These are phyloP conservation scores for Chrysolina haemoptera DNA, from an alignment of 2,888 invertebrate genomes.

Conservation along the genomic window DNA sequence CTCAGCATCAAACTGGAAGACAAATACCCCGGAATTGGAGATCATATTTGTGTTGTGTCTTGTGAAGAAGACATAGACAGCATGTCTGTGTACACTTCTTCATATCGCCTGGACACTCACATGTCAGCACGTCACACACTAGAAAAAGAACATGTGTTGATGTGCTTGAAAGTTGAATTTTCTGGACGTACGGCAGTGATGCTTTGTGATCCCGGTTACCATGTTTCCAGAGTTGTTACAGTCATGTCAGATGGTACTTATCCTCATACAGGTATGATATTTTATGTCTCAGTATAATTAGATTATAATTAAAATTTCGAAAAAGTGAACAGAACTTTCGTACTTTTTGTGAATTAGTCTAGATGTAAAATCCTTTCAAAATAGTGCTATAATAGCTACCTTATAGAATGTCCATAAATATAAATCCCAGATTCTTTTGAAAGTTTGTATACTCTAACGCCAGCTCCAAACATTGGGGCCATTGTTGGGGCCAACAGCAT, in stretches of 20 bases:
- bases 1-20: constrained; percentile 74
- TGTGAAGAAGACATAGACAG: constrained; percentile 88
- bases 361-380: too few species aligned
- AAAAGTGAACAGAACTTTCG: too few species aligned
- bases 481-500: too few species aligned
- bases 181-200: constrained; percentile 83
- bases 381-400: too few species aligned
- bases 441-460: too few species aligned
- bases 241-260: constrained; percentile 89
- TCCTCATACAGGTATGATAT: constrained; percentile 83
- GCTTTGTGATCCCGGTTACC: constrained; percentile 93
- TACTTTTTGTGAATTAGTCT: too few species aligned
- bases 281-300: not conserved
- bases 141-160: constrained; percentile 92
- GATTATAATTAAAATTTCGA: not conserved
- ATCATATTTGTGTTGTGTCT: constrained; percentile 82
- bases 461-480: too few species aligned
- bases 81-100: constrained; percentile 72
- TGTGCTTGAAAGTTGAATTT: constrained; percentile 82
- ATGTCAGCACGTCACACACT: constrained; percentile 73
- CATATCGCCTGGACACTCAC: constrained; percentile 69
- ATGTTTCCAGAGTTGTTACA: constrained; percentile 87
- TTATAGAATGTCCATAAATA: too few species aligned
- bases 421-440: too few species aligned
- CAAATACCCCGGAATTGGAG: constrained; percentile 78